Evolutionary conservation across 2,888 invertebrate species (phyloP), one percentile per base, ranked within the genome.

Genomic region (Patella caerulea): DNA sequence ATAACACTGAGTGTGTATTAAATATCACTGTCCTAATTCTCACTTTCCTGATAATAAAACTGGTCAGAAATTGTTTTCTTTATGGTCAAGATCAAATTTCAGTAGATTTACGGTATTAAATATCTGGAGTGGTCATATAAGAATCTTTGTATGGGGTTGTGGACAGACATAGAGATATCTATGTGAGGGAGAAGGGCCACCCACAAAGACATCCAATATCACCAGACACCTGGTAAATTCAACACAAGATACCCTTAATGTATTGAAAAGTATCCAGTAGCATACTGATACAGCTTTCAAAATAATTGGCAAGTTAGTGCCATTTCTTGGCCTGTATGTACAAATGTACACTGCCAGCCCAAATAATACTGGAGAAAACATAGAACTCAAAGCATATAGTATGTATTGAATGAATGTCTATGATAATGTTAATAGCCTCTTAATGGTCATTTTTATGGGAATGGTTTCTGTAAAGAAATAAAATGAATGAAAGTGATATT

Each of bases 41-140:
- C 45, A 45, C 45, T 45, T 45, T 45, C 45, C 45, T 45, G 45
- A 45, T 45, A 45, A 45, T 45, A 45, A 45, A 45, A 45, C 45
- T 45, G 45, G 87, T 85, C 79, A 84, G 86, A 83, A 59, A 29
- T 19, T 53, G n/a, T 56, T 71, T 15, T 2, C n/a, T 55, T 52
- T 77, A 19, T 55, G 15, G 24, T 15, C 19, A 73, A 73, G 55
- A 56, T 53, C 24, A 55, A 54, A 55, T 19, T 45, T 45, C 45
- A 45, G 45, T 45, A 45, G 45, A 45, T 45, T 45, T 45, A 45
- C 45, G 45, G 45, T 65, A 19, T 19, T 65, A 14, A 15, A 65
- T 65, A 65, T 65, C 65, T 24, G 45, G 65, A 65, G 65, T 65
- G 19, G 65, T 24, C 65, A 65, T 65, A 65, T 65, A 65, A 65